Evolutionary conservation across 2,113 vertebrate genomes (phyloP).

Genomic region (Dasyornis broadbenti): DNA sequence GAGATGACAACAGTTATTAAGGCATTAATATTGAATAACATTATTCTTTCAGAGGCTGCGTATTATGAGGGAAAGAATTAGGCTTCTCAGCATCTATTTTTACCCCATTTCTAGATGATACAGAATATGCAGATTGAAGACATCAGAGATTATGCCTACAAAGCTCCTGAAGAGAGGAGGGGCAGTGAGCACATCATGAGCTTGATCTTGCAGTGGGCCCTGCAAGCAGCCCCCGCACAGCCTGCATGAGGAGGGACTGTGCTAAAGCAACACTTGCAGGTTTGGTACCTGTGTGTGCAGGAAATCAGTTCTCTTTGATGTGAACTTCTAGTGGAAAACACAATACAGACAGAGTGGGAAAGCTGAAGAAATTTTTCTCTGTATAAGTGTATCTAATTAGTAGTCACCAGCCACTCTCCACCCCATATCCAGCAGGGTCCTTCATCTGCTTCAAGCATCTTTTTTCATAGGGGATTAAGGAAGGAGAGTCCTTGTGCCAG

Average conservation of each 20-base stretch:
- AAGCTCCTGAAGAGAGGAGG: background rate
- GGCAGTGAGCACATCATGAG: accelerated
- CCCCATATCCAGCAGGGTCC: background rate
- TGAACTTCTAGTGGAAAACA: background rate
- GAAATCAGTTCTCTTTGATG: background rate
- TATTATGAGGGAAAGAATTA: background rate
- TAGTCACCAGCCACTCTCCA: background rate
- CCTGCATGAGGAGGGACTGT: accelerated
- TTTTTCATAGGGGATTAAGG: background rate
- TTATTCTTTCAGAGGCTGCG: background rate
- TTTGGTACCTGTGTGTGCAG: background rate
- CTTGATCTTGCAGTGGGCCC: background rate
- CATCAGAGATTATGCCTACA: background rate
- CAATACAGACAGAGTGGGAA: background rate
- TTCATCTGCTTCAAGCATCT: background rate
- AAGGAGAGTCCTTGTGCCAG: background rate
- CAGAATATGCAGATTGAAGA: background rate
- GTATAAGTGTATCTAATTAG: background rate
- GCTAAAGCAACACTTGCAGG: background rate
- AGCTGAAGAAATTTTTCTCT: background rate
- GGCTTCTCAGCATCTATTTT: background rate
- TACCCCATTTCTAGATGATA: background rate
- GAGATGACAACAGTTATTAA: background rate
- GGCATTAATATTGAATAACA: background rate
- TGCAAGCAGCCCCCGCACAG: accelerated